Percentiles rank a stretch among this genome's conserved stretches.
Conservation (phyloP, 1,140 invertebrate genomes). For the Papilio helenus region DNA sequence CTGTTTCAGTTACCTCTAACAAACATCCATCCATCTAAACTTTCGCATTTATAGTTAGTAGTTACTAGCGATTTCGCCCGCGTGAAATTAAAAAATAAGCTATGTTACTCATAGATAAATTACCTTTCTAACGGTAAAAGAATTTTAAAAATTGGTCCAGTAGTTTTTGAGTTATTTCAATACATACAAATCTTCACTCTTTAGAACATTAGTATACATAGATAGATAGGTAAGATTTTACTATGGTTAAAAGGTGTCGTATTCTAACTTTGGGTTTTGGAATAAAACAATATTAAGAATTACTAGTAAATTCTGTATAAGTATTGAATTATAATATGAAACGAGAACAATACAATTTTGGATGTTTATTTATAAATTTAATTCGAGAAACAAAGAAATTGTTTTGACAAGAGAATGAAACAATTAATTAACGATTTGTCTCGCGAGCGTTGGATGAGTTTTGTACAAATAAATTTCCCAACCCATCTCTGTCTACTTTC, state of each 20-base stretch:
- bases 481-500: neutral
- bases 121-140: no score
- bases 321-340: neutral
- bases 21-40: no score
- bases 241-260: neutral
- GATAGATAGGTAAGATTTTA: no score
- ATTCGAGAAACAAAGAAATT: constrained; percentile 11
- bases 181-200: no score
- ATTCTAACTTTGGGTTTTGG: neutral
- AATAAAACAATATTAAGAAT: neutral
- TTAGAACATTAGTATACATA: no score
- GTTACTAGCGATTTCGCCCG: no score
- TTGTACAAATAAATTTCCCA: neutral
- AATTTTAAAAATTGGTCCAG: no score
- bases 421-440: constrained; percentile 60
- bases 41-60: no score
- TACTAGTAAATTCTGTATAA: neutral
- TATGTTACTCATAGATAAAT: no score
- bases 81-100: no score
- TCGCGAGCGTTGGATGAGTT: constrained; percentile 83
- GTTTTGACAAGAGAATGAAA: constrained; percentile 6
- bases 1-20: no score
- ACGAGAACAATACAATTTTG: constrained; percentile 5
- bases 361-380: neutral
- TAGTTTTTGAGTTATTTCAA: no score